These are phyloP conservation scores for Neocrepidodera transversa DNA, from an alignment of 2,888 invertebrate species.

Conservation along the genomic window DNA sequence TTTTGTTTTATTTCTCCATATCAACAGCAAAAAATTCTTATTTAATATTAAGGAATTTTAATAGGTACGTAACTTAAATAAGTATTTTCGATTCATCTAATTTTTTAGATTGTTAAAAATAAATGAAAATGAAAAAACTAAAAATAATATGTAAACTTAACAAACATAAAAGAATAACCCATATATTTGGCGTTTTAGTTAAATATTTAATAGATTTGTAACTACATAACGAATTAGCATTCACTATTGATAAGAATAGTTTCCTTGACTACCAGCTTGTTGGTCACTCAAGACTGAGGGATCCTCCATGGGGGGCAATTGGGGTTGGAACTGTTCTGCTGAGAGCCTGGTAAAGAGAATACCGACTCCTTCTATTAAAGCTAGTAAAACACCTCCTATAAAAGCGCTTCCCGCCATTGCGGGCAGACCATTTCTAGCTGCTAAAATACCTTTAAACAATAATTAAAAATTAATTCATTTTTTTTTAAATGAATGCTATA, in stretches of 20 bases:
- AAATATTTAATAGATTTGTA: constrained; percentile 36
- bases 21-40: too few species aligned
- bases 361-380: constrained; percentile 96
- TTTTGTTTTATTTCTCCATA: constrained; percentile 11
- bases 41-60: too few species aligned
- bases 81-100: too few species aligned
- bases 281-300: constrained; percentile 74
- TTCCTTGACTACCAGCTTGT: constrained; percentile 40
- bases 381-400: constrained; percentile 93
- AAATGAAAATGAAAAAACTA: too few species aligned
- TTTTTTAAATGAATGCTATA: not conserved
- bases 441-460: constrained; percentile 68
- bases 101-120: too few species aligned
- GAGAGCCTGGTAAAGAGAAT: constrained; percentile 91
- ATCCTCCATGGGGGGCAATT: constrained; percentile 78
- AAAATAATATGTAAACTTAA: too few species aligned
- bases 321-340: constrained; percentile 92
- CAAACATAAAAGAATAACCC: too few species aligned
- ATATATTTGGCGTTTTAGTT: constrained; percentile 22
- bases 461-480: not conserved
- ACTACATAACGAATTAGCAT: constrained; percentile 34
- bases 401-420: constrained; percentile 96
- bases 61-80: too few species aligned
- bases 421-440: constrained; percentile 90
- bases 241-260: constrained; percentile 48